Conservation (phyloP, 1,140 invertebrate species). For the Trichonephila inaurata region DNA sequence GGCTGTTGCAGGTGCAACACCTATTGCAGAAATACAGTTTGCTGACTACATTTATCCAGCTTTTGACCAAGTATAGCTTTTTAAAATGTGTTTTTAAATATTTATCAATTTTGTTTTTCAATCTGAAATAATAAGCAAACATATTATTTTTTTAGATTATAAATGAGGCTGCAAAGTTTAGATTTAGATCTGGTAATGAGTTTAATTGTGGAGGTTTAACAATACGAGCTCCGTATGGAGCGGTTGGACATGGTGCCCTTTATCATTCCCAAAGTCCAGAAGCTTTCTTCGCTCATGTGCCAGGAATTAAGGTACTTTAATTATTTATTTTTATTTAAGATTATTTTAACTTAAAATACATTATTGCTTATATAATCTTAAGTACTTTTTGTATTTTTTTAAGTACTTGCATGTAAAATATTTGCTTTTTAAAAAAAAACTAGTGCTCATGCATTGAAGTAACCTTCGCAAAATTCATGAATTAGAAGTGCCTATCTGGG, state of each 20-base stretch:
- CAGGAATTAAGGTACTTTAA: slow-evolving; percentile 91
- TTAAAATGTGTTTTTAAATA: background rate
- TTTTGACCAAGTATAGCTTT: slow-evolving; percentile 94
- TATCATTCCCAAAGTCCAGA: slow-evolving; percentile 99
- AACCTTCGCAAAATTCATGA: too few species aligned
- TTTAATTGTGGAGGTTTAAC: slow-evolving; percentile 96
- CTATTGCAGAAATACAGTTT: slow-evolving; percentile 99
- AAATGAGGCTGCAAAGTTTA: slow-evolving; percentile 93
- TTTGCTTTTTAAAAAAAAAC: too few species aligned
- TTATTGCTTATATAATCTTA: too few species aligned
- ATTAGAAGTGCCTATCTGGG: too few species aligned
- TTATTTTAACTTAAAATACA: too few species aligned
- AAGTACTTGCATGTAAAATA: too few species aligned
- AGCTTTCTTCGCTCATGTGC: slow-evolving; percentile 97
- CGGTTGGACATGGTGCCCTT: slow-evolving; percentile 93
- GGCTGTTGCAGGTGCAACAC: slow-evolving; percentile 92
- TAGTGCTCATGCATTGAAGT: too few species aligned
- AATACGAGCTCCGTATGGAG: slow-evolving; percentile 90
- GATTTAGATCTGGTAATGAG: slow-evolving; percentile 94
- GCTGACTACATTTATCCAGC: slow-evolving; percentile 99
- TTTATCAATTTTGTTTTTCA: background rate
- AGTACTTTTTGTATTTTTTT: too few species aligned
- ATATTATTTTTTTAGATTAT: slow-evolving; percentile 82
- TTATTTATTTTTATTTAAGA: background rate
- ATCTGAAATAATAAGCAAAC: background rate